These are phyloP conservation scores for Cheilosia vernalis DNA, from an alignment of 2,888 invertebrate genomes.

Conservation along the genomic window DNA sequence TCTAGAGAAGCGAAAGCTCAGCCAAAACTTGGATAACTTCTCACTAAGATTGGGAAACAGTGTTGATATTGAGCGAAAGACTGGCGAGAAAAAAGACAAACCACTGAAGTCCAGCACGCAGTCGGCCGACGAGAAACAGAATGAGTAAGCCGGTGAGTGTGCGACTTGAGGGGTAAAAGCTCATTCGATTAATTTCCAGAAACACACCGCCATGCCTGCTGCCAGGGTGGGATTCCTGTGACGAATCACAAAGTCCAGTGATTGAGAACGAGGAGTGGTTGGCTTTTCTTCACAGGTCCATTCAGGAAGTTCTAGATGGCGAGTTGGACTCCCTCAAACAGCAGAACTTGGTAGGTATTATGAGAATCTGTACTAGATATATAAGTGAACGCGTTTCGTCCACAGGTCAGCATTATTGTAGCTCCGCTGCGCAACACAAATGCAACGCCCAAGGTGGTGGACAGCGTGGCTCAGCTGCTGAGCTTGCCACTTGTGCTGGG, in stretches of 20 bases:
- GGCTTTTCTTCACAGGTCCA: conserved; percentile 91
- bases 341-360: conserved; percentile 85
- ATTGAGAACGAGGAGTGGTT: conserved; percentile 95
- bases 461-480: conserved; percentile 86
- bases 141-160: conserved; percentile 75
- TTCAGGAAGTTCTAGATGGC: conserved; percentile 92
- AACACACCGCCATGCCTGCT: conserved; percentile 81
- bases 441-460: conserved; percentile 86
- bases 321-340: conserved; percentile 90
- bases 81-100: conserved; percentile 78
- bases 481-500: conserved; percentile 87
- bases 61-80: conserved; percentile 78
- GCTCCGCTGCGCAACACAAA: conserved; percentile 87
- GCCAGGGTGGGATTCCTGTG: conserved; percentile 83
- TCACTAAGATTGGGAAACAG: conserved; percentile 82
- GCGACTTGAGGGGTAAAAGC: background rate
- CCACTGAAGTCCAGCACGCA: conserved; percentile 78
- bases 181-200: conserved; percentile 70
- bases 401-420: conserved; percentile 85
- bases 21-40: conserved; percentile 84
- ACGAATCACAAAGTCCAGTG: conserved; percentile 86
- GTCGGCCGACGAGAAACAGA: conserved; percentile 80
- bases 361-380: background rate
- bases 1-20: conserved; percentile 83
- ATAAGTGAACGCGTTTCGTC: conserved; percentile 58